A percentile compares a stretch with the other conserved stretches of the same genome.
These are phyloP conservation scores for Epirrhoe tristata DNA, from an alignment of 2,888 invertebrate genomes.

Conservation along the genomic window DNA sequence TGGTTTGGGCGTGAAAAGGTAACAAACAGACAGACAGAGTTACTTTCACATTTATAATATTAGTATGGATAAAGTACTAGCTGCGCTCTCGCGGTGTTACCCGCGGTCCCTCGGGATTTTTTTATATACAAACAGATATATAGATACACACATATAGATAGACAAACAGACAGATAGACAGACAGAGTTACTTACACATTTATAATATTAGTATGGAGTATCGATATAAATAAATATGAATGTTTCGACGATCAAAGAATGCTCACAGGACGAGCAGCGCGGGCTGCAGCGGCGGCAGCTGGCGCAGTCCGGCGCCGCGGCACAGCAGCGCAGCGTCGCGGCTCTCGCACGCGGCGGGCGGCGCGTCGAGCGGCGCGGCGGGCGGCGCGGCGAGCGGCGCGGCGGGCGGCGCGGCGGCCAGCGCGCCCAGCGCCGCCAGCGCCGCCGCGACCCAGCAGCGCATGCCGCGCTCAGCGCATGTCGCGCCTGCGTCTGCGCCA, in stretches of 20 bases:
- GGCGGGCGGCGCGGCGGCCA: constrained; percentile 40
- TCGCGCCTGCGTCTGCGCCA: not conserved
- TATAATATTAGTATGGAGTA: no score
- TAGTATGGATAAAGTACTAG: no score
- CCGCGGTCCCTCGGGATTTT: no score
- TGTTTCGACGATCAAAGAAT: not conserved
- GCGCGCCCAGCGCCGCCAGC: constrained; percentile 46
- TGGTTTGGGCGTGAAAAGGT: no score
- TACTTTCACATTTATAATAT: no score
- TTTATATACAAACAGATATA: no score
- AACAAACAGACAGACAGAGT: no score
- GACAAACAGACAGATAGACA: no score
- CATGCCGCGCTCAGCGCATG: constrained; percentile 41
- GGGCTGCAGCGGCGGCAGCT: constrained; percentile 65
- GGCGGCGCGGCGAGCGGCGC: constrained; percentile 32
- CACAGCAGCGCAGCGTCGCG: constrained; percentile 56
- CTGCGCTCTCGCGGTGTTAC: no score
- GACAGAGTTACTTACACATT: no score
- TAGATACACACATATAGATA: no score
- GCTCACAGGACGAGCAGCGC: constrained; percentile 63
- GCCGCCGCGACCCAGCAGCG: constrained; percentile 45
- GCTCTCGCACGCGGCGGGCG: constrained; percentile 56
- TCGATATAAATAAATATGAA: no score
- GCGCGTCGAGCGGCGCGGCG: constrained; percentile 36
- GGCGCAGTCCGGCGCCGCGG: constrained; percentile 61